Evolutionary conservation across 2,888 invertebrate genomes (phyloP), one percentile per base, ranked within the genome.

Genomic region (Creontiades dilutus): DNA sequence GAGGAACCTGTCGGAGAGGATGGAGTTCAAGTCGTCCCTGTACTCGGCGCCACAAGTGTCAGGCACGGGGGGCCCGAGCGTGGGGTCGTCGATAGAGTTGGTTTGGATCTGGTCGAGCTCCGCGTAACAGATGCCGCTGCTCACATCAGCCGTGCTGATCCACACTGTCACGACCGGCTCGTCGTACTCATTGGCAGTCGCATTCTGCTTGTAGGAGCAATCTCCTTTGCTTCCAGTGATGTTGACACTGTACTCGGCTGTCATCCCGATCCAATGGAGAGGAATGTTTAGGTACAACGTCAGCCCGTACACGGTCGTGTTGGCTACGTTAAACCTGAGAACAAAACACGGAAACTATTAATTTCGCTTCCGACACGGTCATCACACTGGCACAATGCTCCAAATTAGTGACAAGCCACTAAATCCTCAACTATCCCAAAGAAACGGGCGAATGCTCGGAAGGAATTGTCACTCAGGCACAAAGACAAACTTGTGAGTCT

Each of bases 121-220:
- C 0, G 68, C 68, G 19, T 19, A 68, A 13, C 68, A 68, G 23
- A 19, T 23, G 23, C 68, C 68, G 68, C 19, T 23, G 23, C 9
- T 13, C 23, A 68, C 23, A 12, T 68, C 23, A 7, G 68, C 68
- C 23, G 23, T 23, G 68, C 68, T 68, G 23, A 68, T 27, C 68
- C 68, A 68, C 3, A 68, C 68, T 23, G 68, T 68, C 12, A 68
- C 1, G 0, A 68, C 68, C 2, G 68, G 68, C 3, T 68, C 68
- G 23, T 68, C 68, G 68, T 68, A 68, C 68, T 68, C 12, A 23
- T 68, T 68, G 11, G 68, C 68, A 19, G 68, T 68, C 68, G 23
- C 68, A 12, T 68, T 68, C 68, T 68, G 68, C 27, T 11, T 23
- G 13, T 68, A 68, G 0, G 68, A 23, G 23, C 68, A 68, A 23